phyloP scores from a whole-genome alignment of 1,140 invertebrate genomes.

The Magallana ariakensis region DNA sequence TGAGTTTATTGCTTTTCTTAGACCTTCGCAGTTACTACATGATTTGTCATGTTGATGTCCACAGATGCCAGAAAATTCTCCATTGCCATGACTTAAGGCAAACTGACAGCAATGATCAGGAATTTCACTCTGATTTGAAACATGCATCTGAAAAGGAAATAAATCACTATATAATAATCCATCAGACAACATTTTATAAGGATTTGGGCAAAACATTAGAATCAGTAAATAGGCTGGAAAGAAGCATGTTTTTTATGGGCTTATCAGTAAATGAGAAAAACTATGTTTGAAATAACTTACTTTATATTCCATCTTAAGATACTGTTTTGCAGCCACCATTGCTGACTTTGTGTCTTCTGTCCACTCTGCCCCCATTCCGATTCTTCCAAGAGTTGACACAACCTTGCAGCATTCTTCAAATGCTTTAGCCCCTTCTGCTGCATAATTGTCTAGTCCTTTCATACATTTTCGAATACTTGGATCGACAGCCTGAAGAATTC shows the following conservation, averaged over 20 bases:
- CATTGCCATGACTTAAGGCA: background rate
- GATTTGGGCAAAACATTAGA: background rate
- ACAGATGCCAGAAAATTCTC: background rate
- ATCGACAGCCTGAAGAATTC: no score
- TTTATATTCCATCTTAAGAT: slow-evolving; percentile 48
- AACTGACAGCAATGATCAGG: slow-evolving; percentile 41
- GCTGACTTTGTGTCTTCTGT: background rate
- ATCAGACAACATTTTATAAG: background rate
- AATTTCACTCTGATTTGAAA: background rate
- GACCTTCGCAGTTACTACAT: background rate
- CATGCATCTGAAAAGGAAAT: slow-evolving; percentile 27
- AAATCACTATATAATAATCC: background rate
- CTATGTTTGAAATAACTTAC: background rate
- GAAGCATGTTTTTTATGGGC: background rate
- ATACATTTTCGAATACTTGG: no score
- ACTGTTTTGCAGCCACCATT: slow-evolving; percentile 40
- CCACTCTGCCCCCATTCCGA: background rate
- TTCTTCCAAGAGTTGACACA: no score
- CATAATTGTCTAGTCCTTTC: no score
- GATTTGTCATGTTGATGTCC: background rate
- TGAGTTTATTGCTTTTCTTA: background rate
- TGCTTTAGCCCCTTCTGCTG: no score
- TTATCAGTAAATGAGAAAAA: background rate
- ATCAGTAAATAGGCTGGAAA: background rate
- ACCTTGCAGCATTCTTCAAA: no score